phyloP scores from a whole-genome alignment of 2,888 invertebrate genomes.

The Sussaba pulchella region DNA sequence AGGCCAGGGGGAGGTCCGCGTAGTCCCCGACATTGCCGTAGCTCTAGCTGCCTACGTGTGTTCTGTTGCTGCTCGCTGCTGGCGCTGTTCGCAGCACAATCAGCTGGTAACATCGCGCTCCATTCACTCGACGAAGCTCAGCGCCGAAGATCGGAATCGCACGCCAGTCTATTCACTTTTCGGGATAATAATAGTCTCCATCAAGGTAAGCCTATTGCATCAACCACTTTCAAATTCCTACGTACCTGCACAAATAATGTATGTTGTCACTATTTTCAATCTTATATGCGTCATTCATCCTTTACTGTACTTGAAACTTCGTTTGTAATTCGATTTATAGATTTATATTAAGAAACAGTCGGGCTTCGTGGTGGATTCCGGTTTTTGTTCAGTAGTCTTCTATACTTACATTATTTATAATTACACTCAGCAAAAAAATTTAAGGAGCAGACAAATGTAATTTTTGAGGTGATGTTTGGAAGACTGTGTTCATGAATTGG shows the following conservation, averaged over 20 bases:
- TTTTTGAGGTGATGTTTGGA: too few relatives aligned
- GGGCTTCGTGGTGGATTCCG: conserved; percentile 59
- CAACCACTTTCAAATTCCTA: background rate
- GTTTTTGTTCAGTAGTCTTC: conserved; percentile 14
- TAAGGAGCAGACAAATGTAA: background rate
- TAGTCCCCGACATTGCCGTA: too few relatives aligned
- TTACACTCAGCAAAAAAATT: background rate
- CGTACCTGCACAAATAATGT: background rate
- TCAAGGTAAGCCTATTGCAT: conserved; percentile 39
- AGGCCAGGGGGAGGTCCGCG: too few relatives aligned
- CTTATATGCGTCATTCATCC: background rate
- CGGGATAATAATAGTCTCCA: conserved; percentile 24
- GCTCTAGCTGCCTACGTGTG: conserved; percentile 24
- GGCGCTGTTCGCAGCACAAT: conserved; percentile 1
- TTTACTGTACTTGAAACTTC: background rate
- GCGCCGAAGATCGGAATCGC: conserved; percentile 59
- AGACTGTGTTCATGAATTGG: too few relatives aligned
- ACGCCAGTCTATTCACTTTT: conserved; percentile 19
- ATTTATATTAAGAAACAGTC: too few relatives aligned
- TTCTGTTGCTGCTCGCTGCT: conserved; percentile 18
- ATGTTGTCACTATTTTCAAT: background rate
- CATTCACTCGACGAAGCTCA: conserved; percentile 66
- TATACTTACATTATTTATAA: background rate
- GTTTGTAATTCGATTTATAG: conserved; percentile 45
- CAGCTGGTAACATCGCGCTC: conserved; percentile 62